Evolutionary conservation across 2,113 vertebrate species (phyloP).

Genomic region (Rhegmatorhina hoffmannsi): DNA sequence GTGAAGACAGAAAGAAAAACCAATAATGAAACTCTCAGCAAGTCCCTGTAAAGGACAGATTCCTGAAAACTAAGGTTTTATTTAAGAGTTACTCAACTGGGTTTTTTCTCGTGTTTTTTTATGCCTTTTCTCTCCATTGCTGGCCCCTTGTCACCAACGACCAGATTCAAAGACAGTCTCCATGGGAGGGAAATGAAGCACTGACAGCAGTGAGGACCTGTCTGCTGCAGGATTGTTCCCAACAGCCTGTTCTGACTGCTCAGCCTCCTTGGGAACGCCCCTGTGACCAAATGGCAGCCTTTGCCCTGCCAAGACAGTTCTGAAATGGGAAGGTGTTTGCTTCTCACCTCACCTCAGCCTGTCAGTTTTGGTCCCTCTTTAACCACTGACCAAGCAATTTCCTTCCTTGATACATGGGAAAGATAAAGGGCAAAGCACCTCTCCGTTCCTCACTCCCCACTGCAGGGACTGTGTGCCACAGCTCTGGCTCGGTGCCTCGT

Average conservation of each 20-base stretch:
- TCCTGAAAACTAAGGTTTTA: not conserved
- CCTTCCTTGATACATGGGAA: not conserved
- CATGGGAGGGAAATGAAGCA: not conserved
- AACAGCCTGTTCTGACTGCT: not conserved
- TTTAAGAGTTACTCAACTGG: not conserved
- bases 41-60: not conserved
- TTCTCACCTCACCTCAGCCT: not conserved
- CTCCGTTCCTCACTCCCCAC: not conserved
- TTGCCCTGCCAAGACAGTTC: not conserved
- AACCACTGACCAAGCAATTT: not conserved
- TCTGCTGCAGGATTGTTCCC: not conserved
- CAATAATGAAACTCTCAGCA: not conserved
- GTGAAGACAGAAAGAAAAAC: not conserved
- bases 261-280: not conserved
- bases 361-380: not conserved
- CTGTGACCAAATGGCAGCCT: not conserved
- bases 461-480: not conserved
- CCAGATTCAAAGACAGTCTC: not conserved
- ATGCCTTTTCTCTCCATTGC: not conserved
- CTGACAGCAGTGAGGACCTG: not conserved
- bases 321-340: not conserved
- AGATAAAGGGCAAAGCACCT: not conserved
- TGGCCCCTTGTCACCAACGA: not conserved
- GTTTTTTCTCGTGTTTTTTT: rapidly evolving
- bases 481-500: not conserved